Evolutionary conservation across 1,140 invertebrate species (phyloP).

Genomic region (Temnothorax curvispinosus): DNA sequence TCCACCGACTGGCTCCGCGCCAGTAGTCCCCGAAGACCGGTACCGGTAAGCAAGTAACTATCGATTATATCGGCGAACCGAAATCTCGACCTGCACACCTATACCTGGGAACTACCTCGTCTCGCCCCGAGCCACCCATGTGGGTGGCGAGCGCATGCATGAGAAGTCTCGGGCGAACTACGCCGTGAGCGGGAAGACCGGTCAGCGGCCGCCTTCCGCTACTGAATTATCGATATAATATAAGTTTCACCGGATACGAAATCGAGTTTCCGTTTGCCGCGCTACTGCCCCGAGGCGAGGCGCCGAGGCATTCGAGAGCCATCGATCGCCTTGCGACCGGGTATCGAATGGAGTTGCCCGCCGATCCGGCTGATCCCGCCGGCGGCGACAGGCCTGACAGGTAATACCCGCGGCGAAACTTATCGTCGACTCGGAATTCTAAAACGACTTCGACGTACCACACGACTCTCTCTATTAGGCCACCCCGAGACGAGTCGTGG

Average conservation of each 20-base stretch:
- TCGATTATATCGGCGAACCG: constrained; percentile 43
- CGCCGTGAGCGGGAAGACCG: constrained; percentile 52
- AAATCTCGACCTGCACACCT: constrained; percentile 39
- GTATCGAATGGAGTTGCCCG: constrained; percentile 47
- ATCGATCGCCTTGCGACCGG: constrained; percentile 69
- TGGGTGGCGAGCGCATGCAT: constrained; percentile 18
- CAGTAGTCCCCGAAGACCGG: constrained; percentile 44
- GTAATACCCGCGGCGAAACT: constrained; percentile 74
- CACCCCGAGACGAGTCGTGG: not conserved
- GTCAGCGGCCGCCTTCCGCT: constrained; percentile 32
- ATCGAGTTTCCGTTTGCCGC: constrained; percentile 59
- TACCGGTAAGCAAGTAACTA: constrained; percentile 54
- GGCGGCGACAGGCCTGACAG: constrained; percentile 71
- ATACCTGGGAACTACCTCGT: constrained; percentile 20
- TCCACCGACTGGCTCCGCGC: constrained; percentile 2
- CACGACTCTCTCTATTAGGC: constrained; percentile 71
- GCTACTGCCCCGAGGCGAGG: constrained; percentile 12
- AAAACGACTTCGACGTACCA: constrained; percentile 67
- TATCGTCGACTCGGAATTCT: constrained; percentile 75
- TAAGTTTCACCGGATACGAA: constrained; percentile 66
- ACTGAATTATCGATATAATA: constrained; percentile 75
- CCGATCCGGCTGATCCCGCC: constrained; percentile 63
- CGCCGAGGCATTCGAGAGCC: constrained; percentile 13
- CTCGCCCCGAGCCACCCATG: constrained; percentile 30
- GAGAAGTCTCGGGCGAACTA: constrained; percentile 48